Base-by-base conservation (phyloP, 2,888 invertebrate genomes). In the Oscheius onirici region DNA sequence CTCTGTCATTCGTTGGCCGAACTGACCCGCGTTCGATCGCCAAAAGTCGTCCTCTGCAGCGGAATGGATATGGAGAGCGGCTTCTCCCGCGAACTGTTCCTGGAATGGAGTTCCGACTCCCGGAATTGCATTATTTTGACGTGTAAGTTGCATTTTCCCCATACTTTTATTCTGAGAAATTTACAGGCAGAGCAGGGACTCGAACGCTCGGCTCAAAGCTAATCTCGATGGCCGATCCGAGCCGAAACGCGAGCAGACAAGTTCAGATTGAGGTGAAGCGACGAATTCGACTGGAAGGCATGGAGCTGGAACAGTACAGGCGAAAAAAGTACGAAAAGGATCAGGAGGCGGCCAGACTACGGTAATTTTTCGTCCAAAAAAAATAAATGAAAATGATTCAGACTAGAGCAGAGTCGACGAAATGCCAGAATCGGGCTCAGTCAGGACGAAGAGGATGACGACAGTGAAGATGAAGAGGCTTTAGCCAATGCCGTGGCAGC, bases 51-150 rank as follows among this genome's bases (percentile, higher is more conserved):
- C 13, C 90, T 99, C 70, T 95, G 97, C 0, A 96, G 96, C 85
- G 93, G 93, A 77, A 93, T 95, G 0, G 97, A 97, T 88, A 91
- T 99, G 90, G 97, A 99, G 89, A 92, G 93, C 78, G 99, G 99
- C 0, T 97, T 94, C 89, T 93, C 97, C 0, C 90, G 97, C 68
- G 97, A 99, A 86, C 90, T 99, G 26, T 97, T 99, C 88, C 90
- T 95, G 2, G 92, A 93, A 84, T 99, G 97, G 97, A 94, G 95
- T 68, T 91, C 92, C 0, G 93, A 95, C 89, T 90, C 93, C 1
- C 93, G 93, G 87, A 99, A 99, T 88, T 94, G 95, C 87, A 93
- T 99, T 78, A 94, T 99, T 75, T 90, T 99, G 68, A 97, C 97
- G 0, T 92, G 88, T 82, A 20, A 58, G 57, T 40, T 24, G n/a